phyloP scores from a whole-genome alignment of 2,113 vertebrate genomes.

The Todiramphus chloris region DNA sequence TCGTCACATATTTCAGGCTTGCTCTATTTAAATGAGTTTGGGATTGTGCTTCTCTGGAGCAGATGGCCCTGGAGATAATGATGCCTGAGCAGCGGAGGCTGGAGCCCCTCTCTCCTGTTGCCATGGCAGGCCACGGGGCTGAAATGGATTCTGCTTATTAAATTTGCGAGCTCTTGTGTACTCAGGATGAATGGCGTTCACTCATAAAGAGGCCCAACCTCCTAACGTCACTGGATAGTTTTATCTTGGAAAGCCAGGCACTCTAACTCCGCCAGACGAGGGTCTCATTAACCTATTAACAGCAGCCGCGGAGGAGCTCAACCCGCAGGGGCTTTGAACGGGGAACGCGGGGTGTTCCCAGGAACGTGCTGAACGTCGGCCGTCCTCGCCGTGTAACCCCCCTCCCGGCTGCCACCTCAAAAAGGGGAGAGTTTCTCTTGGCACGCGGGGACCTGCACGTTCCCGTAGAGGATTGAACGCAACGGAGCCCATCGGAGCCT shows the following conservation, averaged over 20 bases:
- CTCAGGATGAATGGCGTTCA: slow-evolving; percentile 78
- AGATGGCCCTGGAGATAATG: slow-evolving; percentile 96
- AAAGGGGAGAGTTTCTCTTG: accelerated
- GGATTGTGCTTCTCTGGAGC: slow-evolving; percentile 84
- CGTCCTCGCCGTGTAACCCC: not conserved
- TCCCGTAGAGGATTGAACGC: no score
- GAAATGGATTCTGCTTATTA: slow-evolving; percentile 84
- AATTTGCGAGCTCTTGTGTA: slow-evolving; percentile 80
- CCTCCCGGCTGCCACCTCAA: not conserved
- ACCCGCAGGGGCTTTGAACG: not conserved
- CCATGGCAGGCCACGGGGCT: slow-evolving; percentile 79
- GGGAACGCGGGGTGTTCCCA: slow-evolving; percentile 3
- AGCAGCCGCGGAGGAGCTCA: slow-evolving; percentile 49
- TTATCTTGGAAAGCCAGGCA: slow-evolving; percentile 82
- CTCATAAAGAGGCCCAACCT: slow-evolving; percentile 73
- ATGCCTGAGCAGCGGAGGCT: slow-evolving; percentile 82
- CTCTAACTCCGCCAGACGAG: slow-evolving; percentile 41
- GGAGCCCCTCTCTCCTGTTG: slow-evolving; percentile 77
- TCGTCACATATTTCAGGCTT: slow-evolving; percentile 68
- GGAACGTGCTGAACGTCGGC: not conserved
- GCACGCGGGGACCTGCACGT: accelerated
- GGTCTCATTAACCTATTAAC: slow-evolving; percentile 71
- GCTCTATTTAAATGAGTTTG: slow-evolving; percentile 82
- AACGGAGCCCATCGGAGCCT: accelerated
- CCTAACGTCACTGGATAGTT: slow-evolving; percentile 64